Evolutionary conservation across 2,113 vertebrate species (phyloP).

Genomic region (Trogon melanurus): DNA sequence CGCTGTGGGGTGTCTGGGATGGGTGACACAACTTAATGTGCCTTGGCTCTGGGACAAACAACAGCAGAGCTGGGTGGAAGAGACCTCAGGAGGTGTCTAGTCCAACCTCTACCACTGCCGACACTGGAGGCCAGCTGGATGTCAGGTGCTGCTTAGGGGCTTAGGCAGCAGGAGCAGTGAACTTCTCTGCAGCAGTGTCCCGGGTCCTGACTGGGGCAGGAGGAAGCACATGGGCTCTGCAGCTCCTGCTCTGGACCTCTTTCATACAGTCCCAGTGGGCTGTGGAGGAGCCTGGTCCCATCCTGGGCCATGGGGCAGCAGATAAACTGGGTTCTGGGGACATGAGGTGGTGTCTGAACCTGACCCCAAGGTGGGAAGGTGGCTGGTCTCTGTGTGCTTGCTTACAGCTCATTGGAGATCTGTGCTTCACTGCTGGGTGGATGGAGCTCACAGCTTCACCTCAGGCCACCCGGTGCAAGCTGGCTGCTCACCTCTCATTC

Average conservation of each 20-base stretch:
- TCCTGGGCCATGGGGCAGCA: neutral
- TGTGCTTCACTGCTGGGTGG: rapidly evolving
- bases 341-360: neutral
- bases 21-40: neutral
- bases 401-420: neutral
- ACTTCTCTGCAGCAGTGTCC: neutral
- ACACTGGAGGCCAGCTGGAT: neutral
- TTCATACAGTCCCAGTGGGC: rapidly evolving
- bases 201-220: neutral
- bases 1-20: rapidly evolving
- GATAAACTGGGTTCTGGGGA: neutral
- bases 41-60: neutral
- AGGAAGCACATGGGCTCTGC: neutral
- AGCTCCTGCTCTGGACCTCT: neutral
- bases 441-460: neutral
- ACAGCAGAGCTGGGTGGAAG: neutral
- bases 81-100: neutral
- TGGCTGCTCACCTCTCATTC: neutral
- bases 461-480: neutral
- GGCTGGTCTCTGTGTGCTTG: neutral
- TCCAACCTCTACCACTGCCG: neutral
- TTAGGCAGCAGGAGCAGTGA: neutral
- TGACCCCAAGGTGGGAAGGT: too few species aligned
- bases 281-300: neutral
- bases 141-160: neutral